Conservation (phyloP, 2,888 invertebrate species). For the Mimumesa dahlbomi region DNA sequence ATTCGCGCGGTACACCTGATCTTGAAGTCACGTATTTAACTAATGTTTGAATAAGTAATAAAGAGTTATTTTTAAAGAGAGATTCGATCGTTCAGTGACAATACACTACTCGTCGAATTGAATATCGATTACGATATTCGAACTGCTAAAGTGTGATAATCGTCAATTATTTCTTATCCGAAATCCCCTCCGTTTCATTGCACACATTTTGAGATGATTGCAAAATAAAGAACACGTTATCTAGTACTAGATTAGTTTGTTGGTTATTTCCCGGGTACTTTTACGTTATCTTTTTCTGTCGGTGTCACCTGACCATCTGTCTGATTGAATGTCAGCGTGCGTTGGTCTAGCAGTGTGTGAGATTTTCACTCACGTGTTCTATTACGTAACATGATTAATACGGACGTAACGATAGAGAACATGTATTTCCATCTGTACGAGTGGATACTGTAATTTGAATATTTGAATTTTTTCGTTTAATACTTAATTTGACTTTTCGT, state of each 20-base stretch:
- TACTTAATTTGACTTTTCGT: no score
- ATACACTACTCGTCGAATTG: no score
- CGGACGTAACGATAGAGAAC: background rate
- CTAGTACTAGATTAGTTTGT: no score
- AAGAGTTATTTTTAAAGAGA: no score
- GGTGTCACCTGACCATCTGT: no score
- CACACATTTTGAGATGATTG: background rate
- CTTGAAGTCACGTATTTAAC: background rate
- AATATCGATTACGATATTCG: no score
- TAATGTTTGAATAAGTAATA: constrained; percentile 17
- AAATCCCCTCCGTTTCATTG: background rate
- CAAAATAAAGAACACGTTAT: no score
- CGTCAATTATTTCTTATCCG: no score
- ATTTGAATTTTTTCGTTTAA: background rate
- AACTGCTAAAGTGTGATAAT: no score
- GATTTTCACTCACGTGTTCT: constrained; percentile 16
- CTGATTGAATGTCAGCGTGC: no score
- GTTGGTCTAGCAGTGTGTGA: background rate
- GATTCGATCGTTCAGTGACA: no score
- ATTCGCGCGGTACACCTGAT: background rate
- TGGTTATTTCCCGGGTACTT: background rate
- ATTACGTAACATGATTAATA: constrained; percentile 30
- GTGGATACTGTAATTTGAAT: background rate
- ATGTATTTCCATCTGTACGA: background rate
- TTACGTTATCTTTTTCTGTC: background rate